Evolutionary conservation across 2,888 invertebrate genomes (phyloP).

Genomic region (Drosophila imparisetae): DNA sequence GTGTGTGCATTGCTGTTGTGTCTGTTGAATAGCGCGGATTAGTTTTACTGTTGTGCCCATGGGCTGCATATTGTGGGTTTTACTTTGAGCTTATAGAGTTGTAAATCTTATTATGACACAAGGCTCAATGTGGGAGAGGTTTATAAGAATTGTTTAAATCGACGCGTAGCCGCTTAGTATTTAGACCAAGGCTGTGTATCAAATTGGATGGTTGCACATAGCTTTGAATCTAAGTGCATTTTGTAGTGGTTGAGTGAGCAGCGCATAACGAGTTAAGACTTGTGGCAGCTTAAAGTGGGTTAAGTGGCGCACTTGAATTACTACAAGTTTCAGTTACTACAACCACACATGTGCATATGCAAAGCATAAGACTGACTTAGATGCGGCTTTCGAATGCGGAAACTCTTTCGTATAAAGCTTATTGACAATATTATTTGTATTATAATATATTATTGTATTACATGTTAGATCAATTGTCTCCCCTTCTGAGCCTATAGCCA

Average conservation of each 20-base stretch:
- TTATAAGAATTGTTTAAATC: conserved; percentile 14
- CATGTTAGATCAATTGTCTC: background rate
- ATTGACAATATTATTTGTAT: background rate
- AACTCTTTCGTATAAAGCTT: background rate
- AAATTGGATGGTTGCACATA: background rate
- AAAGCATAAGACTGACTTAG: background rate
- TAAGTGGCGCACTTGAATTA: background rate
- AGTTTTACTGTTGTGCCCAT: conserved; percentile 39
- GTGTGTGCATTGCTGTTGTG: conserved; percentile 35
- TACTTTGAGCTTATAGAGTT: conserved; percentile 11
- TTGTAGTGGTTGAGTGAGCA: background rate
- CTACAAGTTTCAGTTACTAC: background rate
- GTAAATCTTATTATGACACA: conserved; percentile 43
- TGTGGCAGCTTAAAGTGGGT: background rate
- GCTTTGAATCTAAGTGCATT: background rate
- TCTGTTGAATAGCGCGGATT: conserved; percentile 45
- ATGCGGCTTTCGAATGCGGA: background rate
- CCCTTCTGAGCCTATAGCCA: background rate
- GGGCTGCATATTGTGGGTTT: conserved; percentile 22
- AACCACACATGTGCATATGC: background rate
- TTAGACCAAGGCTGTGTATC: conserved; percentile 5
- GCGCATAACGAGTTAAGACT: background rate
- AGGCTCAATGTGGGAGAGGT: conserved; percentile 6
- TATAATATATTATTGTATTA: background rate
- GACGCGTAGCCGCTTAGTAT: conserved; percentile 2